Evolutionary conservation across 2,113 vertebrate genomes (phyloP), one percentile per base, ranked within the genome.

Genomic region (Mormyrus lacerda): DNA sequence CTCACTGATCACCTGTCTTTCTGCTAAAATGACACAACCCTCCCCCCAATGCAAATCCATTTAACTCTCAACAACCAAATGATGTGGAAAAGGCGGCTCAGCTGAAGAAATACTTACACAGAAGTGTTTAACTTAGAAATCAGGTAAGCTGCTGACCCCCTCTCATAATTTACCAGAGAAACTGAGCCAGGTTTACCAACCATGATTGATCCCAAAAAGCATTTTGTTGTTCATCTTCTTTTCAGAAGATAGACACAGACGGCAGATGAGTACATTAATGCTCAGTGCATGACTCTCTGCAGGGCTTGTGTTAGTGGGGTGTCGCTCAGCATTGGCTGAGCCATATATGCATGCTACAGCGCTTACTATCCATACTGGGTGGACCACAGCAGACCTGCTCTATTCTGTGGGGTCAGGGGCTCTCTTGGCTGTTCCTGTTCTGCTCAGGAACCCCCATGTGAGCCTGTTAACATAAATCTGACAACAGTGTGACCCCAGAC

Each of bases 371-470:
- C 11, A 0, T 21, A 84, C 42, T 39, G 44, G 44, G 21, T 21
- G 39, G 82, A 47, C 82, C 19, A 4, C 27, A 50, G 84, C 10
- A 31, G 50, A 27, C 84, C 15, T 86, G 9, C 47, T 86, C 84
- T 27, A 31, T 13, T 50, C 24, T 51, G 3, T n/a, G 27, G 47
- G 45, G 84, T 51, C 84, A 86, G 79, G 3, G 79, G 27, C 79
- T 39, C 39, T 44, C 19, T 2, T 13, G 8, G 79, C 42, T n/a
- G 86, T 87, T 24, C 35, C 53, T 39, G 86, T 87, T 53, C 19
- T n/a, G 76, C 51, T 48, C 89, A 88, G 89, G 89, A 90, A 88
- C 55, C 69, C 76, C 89, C 84, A 79, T 55, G 88, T n/a, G 79
- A 69, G 21, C 76, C 58, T 65, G 76, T 69, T 42, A 90, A 53